Base-by-base conservation (phyloP, 2,888 invertebrate genomes). In the Helicoverpa assulta region DNA sequence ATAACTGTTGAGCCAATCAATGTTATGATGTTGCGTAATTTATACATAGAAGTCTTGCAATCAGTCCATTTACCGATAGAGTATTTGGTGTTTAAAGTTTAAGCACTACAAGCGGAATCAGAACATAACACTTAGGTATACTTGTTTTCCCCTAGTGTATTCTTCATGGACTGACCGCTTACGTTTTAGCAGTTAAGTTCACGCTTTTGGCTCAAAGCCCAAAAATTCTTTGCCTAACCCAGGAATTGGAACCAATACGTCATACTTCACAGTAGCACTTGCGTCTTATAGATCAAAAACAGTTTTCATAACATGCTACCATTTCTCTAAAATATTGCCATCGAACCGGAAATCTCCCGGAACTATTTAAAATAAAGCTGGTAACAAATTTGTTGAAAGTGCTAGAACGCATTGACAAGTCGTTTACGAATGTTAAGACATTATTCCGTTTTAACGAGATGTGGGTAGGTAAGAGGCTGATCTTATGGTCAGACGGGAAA, bases 401-500 rank as follows among this genome's bases (percentile, higher is more conserved):
- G 16, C 65, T 66, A 47, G 26, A 33, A 61, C 33, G 14, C 18
- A 63, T 12, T 37, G 73, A 63, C 56, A 67, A 73, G 64, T 57
- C 62, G 73, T 63, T 63, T 67, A 78, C 76, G 54, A 79, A 73
- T 74, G 76, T 74, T 57, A 52, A 69, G 62, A 66, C 76, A 75
- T 77, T 77, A 77, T 77, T 21, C 76, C 58, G 56, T 26, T 79
- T 74, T 77, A 77, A 77, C 77, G 63, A 77, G 77, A 77, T 79
- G 62, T 79, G 79, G 55, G 78, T 53, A 76, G 69, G 75, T 79
- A 74, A 54, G 79, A 53, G 53, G 76, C 74, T 64, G 74, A 61
- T 75, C 19, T 77, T 77, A 77, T 77, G 77, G 77, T 60, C 59
- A 77, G 66, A 79, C 77, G 55, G 76, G 77, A 77, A 77, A 75